phyloP scores from a whole-genome alignment of 2,113 vertebrate genomes.

The Balaeniceps rex region DNA sequence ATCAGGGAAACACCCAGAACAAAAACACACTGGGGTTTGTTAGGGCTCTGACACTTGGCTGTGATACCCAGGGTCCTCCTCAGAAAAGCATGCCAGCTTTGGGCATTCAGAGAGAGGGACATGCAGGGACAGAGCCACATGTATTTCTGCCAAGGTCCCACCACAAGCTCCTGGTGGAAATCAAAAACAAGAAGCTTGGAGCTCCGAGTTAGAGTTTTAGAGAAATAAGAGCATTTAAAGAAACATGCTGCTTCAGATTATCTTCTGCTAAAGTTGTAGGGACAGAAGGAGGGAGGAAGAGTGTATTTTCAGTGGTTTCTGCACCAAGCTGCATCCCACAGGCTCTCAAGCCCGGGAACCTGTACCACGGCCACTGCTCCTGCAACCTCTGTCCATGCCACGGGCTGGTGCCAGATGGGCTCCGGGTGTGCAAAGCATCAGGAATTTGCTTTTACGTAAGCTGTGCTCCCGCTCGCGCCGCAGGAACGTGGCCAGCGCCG shows the following conservation, averaged over 20 bases:
- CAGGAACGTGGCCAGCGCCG: fast-evolving
- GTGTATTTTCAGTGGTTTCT: background rate
- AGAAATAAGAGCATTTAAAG: background rate
- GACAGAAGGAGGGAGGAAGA: background rate
- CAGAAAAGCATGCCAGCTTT: background rate
- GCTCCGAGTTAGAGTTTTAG: background rate
- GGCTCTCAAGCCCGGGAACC: background rate
- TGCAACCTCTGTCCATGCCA: background rate
- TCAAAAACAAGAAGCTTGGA: background rate
- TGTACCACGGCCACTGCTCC: background rate
- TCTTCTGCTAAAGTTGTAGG: background rate
- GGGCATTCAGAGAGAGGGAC: background rate
- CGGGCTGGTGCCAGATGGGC: fast-evolving
- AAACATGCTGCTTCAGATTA: background rate
- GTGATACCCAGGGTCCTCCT: background rate
- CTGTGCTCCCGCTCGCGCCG: background rate
- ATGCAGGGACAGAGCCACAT: fast-evolving
- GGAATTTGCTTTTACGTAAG: background rate
- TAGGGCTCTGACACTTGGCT: background rate
- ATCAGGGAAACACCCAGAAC: background rate
- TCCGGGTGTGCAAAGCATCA: background rate
- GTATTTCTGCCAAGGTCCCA: background rate
- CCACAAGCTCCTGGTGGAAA: background rate
- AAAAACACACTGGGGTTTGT: background rate
- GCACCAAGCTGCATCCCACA: fast-evolving